Evolutionary conservation across 2,113 vertebrate species (phyloP).

Genomic region (Machaerirhynchus nigripectus): DNA sequence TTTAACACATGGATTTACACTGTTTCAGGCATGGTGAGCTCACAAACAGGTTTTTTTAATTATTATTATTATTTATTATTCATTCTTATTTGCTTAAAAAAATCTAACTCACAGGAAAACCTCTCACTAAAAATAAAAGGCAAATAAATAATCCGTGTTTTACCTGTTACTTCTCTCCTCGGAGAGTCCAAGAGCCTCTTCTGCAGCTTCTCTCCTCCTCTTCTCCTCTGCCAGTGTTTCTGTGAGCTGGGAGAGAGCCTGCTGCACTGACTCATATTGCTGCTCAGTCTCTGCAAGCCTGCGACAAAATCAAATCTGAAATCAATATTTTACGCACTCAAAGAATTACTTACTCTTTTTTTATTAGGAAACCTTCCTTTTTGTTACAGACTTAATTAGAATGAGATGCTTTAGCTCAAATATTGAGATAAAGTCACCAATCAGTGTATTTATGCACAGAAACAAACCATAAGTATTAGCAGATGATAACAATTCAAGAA

Average conservation of each 20-base stretch:
- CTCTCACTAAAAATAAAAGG: not conserved
- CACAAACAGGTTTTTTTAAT: not conserved
- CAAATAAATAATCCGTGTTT: not conserved
- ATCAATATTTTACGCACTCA: not conserved
- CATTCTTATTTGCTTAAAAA: not conserved
- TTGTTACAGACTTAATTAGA: not conserved
- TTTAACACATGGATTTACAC: not conserved
- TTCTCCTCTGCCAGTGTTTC: conserved; percentile 79
- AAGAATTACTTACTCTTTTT: not conserved
- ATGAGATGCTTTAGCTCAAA: not conserved
- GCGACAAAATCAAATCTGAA: not conserved
- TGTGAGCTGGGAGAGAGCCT: conserved; percentile 68
- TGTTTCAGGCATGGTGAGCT: not conserved
- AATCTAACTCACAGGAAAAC: not conserved
- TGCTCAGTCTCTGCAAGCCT: conserved; percentile 83
- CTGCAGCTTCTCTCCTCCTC: conserved; percentile 75
- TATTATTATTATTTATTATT: not conserved
- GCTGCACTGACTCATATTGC: conserved; percentile 70
- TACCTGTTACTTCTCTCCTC: conserved; percentile 75
- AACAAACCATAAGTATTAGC: not conserved
- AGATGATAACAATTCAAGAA: not conserved
- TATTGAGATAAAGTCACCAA: not conserved
- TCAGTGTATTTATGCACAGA: not conserved
- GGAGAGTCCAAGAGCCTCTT: conserved; percentile 79
- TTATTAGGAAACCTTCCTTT: not conserved